Base-by-base conservation (phyloP, 1,140 invertebrate genomes). In the Euborellia annulipes region DNA sequence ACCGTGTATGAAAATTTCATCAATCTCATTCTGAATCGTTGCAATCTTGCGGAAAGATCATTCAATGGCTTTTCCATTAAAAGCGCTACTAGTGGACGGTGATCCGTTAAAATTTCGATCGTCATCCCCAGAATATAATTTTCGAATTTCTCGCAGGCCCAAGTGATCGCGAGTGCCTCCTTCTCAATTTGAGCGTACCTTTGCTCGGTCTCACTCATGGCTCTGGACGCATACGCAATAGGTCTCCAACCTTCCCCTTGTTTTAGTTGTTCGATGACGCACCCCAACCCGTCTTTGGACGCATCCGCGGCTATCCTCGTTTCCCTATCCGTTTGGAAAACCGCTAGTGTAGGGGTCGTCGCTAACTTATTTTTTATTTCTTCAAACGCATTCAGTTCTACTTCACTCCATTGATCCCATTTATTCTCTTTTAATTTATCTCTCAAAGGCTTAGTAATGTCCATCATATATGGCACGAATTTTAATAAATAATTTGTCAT, bases 401-500 rank as follows among this genome's bases (percentile, higher is more conserved):
- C 43, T 22, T 40, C 21, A 11, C 36, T 45, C 55, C 53, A 58
- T 38, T 23, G 45, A 48, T 55, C 54, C 20, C 37, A 39, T 20
- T 36, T 36, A 37, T 57, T 50, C 50, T 58, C 53, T 39, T 54
- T 52, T 22, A 55, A 23, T 21, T 59, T 49, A 9, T 51, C n/a
- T 47, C 50, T 54, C 7, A 63, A 34, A 3, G 54, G 49, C 19
- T 47, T 41, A 0, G 55, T 52, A 17, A 50, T 13, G 16, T 54
- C 22, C 16, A 55, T 37, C 38, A 60, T 40, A 46, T 60, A 55
- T 19, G 50, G 46, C 41, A 65, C 55, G 52, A 59, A 65, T 49
- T 55, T 62, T 11, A 42, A 38, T n/a, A 65, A 41, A 47, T 66
- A 65, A n/a, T 52, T 66, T 0, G 62, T 47, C 43, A 65, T 54